phyloP scores from a whole-genome alignment of 2,797 vertebrate genomes.

The Mormyrops boulengeri region DNA sequence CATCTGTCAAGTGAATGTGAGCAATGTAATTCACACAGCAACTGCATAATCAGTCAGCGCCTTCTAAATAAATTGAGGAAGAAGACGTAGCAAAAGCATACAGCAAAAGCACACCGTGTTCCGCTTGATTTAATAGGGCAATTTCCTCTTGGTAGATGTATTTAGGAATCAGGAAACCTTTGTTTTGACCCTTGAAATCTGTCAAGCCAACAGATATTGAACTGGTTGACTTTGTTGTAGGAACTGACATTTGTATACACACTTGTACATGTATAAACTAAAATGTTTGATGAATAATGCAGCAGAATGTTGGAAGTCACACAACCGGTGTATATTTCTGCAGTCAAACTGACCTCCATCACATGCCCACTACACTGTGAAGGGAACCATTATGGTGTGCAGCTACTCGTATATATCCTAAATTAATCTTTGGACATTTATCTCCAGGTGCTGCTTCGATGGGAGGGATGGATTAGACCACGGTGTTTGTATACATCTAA shows the following conservation, averaged over 20 bases:
- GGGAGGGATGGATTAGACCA: neutral
- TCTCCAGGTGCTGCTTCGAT: neutral
- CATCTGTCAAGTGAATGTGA: conserved; percentile 5
- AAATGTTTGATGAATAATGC: neutral
- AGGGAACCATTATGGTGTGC: neutral
- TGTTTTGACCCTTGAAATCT: conserved; percentile 2
- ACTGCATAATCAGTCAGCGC: conserved; percentile 9
- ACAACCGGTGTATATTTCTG: neutral
- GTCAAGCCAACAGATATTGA: neutral
- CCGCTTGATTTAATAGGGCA: neutral
- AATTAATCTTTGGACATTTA: neutral
- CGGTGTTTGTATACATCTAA: neutral
- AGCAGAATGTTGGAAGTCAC: neutral
- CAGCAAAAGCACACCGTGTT: neutral
- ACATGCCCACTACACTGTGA: neutral
- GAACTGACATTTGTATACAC: neutral
- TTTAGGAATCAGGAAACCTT: neutral
- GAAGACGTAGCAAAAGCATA: neutral
- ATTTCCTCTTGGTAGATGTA: neutral
- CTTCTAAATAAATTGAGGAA: neutral
- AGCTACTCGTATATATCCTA: neutral
- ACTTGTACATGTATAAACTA: neutral
- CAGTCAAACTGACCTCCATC: neutral
- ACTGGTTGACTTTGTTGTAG: neutral
- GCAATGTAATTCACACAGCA: conserved; percentile 1